Evolutionary conservation across 2,797 vertebrate species (phyloP).

Genomic region (Tadarida brasiliensis): DNA sequence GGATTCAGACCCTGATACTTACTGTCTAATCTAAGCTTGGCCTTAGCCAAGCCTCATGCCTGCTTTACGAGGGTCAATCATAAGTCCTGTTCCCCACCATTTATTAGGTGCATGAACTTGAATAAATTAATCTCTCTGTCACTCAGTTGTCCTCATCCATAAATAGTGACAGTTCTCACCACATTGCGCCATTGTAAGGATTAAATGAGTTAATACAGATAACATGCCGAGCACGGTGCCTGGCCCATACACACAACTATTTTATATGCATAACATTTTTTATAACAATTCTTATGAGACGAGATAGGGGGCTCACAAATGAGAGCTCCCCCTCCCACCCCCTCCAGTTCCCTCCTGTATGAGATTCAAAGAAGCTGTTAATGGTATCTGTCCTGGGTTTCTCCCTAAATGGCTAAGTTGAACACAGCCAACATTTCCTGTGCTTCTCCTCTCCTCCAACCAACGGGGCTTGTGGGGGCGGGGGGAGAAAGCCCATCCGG

Average conservation of each 20-base stretch:
- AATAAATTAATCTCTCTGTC: background rate
- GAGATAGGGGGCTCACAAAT: background rate
- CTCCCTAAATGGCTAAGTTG: background rate
- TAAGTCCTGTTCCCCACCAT: background rate
- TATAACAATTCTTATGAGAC: background rate
- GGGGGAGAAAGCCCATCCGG: background rate
- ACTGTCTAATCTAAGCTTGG: background rate
- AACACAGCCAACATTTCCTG: slow-evolving; percentile 1
- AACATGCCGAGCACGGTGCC: background rate
- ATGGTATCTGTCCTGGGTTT: background rate
- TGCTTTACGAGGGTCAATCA: background rate
- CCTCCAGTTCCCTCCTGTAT: background rate
- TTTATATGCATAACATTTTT: background rate
- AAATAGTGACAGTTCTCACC: background rate
- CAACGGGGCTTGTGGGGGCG: background rate
- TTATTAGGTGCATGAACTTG: background rate
- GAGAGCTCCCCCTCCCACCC: background rate
- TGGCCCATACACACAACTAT: background rate
- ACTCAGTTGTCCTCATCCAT: slow-evolving; percentile 35
- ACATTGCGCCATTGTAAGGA: background rate
- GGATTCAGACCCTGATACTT: background rate
- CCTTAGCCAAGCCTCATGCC: background rate
- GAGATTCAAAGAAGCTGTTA: background rate
- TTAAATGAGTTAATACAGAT: background rate
- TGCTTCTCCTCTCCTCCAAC: background rate